Evolutionary conservation across 2,888 invertebrate species (phyloP), one percentile per base, ranked within the genome.

Genomic region (Epinotia nisella): DNA sequence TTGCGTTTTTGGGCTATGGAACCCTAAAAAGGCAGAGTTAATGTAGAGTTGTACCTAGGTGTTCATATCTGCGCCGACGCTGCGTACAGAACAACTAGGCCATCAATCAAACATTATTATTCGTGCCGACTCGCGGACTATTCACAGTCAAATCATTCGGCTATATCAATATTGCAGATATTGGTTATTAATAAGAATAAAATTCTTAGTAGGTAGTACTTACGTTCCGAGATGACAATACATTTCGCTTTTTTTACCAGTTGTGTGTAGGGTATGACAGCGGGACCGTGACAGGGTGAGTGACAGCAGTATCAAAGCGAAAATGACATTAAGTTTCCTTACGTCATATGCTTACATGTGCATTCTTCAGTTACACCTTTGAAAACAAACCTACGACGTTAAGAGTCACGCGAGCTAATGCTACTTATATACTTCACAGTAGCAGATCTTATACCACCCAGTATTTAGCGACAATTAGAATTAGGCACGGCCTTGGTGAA

Each of bases 401-500:
- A 79, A 79, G 79, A 70, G 78, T 77, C 77, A 60, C 78, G 75
- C 68, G 73, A 70, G 67, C 81, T 85, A 82, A 85, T 85, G 85
- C 82, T 80, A 80, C n/a, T n/a, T n/a, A n/a, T n/a, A n/a, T n/a
- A n/a, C 80, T 77, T 80, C 78, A 81, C 83, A 84, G 87, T 86
- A 84, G 84, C 81, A 79, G 81, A 85, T 85, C 83, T 84, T 84
- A 82, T 84, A 83, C 62, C 78, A 79, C 78, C 76, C 78, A 77
- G 75, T 79, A 81, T 81, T 70, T 65, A 60, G 60, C 45, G 56
- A 66, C 56, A 67, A 69, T 72, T 80, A 81, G 81, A 67, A 69
- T 72, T 80, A 81, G 81, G 80, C 81, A 81, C 79, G 86, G 85
- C 85, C 87, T 88, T 87, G 85, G 77, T 87, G 86, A 87, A 86